Percentiles rank a stretch among this genome's conserved stretches.
Conservation (phyloP, 2,888 invertebrate species). For the Acronicta psi region DNA sequence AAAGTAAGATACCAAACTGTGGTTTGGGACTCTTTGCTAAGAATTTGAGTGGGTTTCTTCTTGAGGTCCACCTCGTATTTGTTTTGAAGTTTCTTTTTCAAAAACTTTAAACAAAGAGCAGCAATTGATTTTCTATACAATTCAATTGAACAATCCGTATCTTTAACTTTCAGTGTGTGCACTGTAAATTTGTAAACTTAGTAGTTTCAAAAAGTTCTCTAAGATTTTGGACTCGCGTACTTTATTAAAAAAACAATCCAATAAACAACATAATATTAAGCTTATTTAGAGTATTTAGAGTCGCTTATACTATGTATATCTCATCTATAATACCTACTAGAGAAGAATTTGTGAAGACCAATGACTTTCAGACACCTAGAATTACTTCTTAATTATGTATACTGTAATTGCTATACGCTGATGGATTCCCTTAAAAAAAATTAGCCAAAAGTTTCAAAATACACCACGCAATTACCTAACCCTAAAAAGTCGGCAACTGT, state of each 20-base stretch:
- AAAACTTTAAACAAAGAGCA: slow-evolving; percentile 63
- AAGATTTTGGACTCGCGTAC: too few species aligned
- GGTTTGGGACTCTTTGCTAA: slow-evolving; percentile 72
- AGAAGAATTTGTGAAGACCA: too few species aligned
- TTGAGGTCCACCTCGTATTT: slow-evolving; percentile 70
- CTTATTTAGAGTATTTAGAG: too few species aligned
- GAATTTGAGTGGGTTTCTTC: slow-evolving; percentile 76
- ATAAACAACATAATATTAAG: too few species aligned
- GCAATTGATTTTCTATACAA: slow-evolving; percentile 61
- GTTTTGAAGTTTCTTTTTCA: slow-evolving; percentile 64
- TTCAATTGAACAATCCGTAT: slow-evolving; percentile 30
- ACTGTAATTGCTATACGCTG: too few species aligned
- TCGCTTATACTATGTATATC: too few species aligned
- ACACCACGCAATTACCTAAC: neutral
- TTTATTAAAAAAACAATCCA: too few species aligned
- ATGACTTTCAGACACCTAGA: too few species aligned
- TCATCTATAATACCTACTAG: too few species aligned
- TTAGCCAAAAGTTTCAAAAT: neutral
- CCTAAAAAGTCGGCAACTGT: neutral
- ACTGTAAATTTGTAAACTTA: neutral
- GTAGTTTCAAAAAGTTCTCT: too few species aligned
- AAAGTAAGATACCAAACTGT: slow-evolving; percentile 69
- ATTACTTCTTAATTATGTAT: too few species aligned
- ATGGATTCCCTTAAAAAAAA: too few species aligned
- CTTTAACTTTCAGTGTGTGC: slow-evolving; percentile 9